Conservation (phyloP, 2,113 vertebrate species). For the Pluvianellus socialis region DNA sequence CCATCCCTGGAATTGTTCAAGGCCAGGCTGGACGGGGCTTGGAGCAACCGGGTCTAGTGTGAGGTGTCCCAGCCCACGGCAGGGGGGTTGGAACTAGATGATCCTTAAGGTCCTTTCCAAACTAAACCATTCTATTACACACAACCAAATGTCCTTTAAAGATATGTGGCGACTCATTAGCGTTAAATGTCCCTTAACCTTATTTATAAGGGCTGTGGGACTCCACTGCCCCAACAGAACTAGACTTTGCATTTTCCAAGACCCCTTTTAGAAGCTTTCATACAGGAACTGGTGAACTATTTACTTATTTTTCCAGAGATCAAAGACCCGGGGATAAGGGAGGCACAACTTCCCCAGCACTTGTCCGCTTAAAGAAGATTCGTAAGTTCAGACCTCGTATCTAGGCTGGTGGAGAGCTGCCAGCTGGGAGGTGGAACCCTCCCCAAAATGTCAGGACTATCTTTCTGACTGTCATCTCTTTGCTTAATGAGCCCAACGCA, state of each 20-base stretch:
- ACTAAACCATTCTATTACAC: neutral
- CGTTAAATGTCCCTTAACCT: accelerated
- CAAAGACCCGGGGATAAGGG: neutral
- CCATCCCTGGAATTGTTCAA: neutral
- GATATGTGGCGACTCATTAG: accelerated
- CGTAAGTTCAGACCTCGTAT: accelerated
- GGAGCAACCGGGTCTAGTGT: neutral
- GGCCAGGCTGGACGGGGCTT: neutral
- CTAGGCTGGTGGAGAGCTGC: neutral
- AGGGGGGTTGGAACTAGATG: neutral
- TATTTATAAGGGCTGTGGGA: neutral
- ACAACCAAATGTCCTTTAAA: neutral
- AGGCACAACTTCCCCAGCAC: neutral
- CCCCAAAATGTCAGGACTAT: constrained; percentile 80
- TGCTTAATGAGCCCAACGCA: constrained; percentile 98
- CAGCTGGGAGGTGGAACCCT: too few species aligned
- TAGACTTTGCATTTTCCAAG: neutral
- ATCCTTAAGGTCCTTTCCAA: neutral
- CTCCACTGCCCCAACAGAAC: accelerated
- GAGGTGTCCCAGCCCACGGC: neutral
- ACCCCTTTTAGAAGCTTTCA: neutral
- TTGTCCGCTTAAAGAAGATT: accelerated
- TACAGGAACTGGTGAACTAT: neutral
- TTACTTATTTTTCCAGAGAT: too few species aligned
- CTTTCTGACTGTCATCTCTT: constrained; percentile 94